Evolutionary conservation across 2,888 invertebrate species (phyloP).

Genomic region (Hydraecia micacea): DNA sequence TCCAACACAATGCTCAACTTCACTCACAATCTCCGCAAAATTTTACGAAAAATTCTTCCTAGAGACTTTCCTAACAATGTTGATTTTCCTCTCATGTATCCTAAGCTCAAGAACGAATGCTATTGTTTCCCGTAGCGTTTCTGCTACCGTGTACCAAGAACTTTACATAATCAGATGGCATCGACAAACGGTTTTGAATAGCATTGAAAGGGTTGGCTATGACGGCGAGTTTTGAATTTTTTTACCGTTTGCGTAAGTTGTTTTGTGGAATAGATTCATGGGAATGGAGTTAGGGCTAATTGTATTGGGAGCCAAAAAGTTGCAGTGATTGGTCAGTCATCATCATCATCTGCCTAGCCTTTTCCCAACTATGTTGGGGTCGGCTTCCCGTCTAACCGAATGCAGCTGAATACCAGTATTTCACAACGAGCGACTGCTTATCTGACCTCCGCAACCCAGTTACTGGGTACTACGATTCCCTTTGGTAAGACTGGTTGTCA

Average conservation of each 20-base stretch:
- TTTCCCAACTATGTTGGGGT: no score
- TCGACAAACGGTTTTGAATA: slow-evolving; percentile 63
- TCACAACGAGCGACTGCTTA: no score
- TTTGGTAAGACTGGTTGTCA: no score
- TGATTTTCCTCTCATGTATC: slow-evolving; percentile 37
- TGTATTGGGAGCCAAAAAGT: neutral
- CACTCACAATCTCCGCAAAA: neutral
- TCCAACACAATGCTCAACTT: neutral
- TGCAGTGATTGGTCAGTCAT: no score
- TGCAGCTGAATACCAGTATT: no score
- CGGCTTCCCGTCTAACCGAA: no score
- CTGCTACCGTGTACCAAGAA: slow-evolving; percentile 57
- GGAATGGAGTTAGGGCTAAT: slow-evolving; percentile 6
- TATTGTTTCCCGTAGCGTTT: slow-evolving; percentile 55
- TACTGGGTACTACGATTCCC: no score
- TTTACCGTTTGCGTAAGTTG: slow-evolving; percentile 37
- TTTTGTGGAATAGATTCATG: slow-evolving; percentile 1
- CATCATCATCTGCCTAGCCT: neutral
- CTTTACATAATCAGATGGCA: slow-evolving; percentile 70
- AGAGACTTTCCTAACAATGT: slow-evolving; percentile 14
- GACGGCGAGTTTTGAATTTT: slow-evolving; percentile 53
- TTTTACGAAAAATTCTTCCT: slow-evolving; percentile 1
- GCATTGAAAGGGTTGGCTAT: slow-evolving; percentile 55
- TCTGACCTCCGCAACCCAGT: no score
- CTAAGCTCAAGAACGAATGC: slow-evolving; percentile 41